phyloP scores from a whole-genome alignment of 2,888 invertebrate species.

The Limnephilus auricula region DNA sequence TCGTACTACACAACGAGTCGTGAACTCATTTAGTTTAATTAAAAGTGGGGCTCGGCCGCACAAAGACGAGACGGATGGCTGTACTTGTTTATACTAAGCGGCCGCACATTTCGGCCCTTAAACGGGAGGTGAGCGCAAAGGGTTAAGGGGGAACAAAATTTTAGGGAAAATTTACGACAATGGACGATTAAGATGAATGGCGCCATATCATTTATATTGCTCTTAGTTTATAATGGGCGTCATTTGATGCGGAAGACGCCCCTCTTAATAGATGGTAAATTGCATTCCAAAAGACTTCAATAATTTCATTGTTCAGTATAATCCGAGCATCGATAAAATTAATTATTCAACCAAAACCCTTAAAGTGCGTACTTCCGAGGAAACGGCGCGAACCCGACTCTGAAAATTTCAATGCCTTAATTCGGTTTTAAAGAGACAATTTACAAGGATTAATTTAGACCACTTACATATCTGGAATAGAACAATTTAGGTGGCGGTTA shows the following conservation, averaged over 20 bases:
- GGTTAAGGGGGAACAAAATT: conserved; percentile 17
- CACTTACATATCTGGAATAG: not conserved
- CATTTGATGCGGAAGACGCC: not conserved
- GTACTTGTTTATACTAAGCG: not conserved
- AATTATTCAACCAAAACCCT: not conserved
- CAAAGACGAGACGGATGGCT: not conserved
- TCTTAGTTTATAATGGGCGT: not conserved
- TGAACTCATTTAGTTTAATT: conserved; percentile 44
- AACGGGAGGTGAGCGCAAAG: not conserved
- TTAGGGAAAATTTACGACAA: conserved; percentile 20
- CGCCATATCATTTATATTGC: not conserved
- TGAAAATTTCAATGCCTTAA: not conserved
- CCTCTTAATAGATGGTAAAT: not conserved
- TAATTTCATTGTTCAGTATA: not conserved
- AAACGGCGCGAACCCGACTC: not conserved
- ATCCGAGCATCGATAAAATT: not conserved
- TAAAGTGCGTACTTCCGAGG: not conserved
- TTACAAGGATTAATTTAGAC: not conserved
- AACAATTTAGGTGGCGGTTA: too few species aligned
- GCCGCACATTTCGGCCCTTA: not conserved
- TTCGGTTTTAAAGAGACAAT: not conserved
- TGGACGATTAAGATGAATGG: not conserved
- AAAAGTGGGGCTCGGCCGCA: conserved; percentile 21
- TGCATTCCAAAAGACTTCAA: not conserved
- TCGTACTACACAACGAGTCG: not conserved